These are phyloP conservation scores for Acanthosepion lycidas DNA, from an alignment of 2,888 invertebrate genomes.

Conservation along the genomic window DNA sequence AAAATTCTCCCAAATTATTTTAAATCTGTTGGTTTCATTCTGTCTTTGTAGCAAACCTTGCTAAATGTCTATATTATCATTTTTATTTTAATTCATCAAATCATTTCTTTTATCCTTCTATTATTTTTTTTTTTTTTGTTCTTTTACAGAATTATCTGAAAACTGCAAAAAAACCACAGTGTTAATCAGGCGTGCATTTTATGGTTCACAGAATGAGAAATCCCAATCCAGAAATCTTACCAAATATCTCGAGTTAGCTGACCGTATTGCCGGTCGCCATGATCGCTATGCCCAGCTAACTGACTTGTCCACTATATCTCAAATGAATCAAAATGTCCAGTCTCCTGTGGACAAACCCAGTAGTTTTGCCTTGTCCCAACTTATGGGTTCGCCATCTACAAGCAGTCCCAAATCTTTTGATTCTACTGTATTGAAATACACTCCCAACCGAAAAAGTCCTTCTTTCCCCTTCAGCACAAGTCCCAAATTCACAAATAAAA, in stretches of 20 bases:
- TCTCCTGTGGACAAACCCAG: constrained; percentile 58
- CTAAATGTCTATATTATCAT: too few species aligned
- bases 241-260: constrained; percentile 62
- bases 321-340: constrained; percentile 36
- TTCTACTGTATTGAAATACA: not conserved
- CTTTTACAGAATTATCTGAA: not conserved
- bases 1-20: too few species aligned
- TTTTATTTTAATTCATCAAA: too few species aligned
- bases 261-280: constrained; percentile 60
- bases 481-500: not conserved
- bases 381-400: constrained; percentile 62
- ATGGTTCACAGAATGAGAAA: constrained; percentile 60
- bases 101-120: not conserved
- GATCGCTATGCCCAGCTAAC: constrained; percentile 53
- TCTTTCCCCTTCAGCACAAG: constrained; percentile 38
- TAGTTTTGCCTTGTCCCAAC: constrained; percentile 63
- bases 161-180: constrained; percentile 54
- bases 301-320: constrained; percentile 15
- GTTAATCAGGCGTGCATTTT: constrained; percentile 63
- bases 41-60: too few species aligned
- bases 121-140: not conserved
- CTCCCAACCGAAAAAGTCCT: not conserved
- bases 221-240: constrained; percentile 62
- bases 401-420: not conserved
- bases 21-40: too few species aligned